Evolutionary conservation across 2,113 vertebrate species (phyloP).

Genomic region (Pleuronectes platessa): DNA sequence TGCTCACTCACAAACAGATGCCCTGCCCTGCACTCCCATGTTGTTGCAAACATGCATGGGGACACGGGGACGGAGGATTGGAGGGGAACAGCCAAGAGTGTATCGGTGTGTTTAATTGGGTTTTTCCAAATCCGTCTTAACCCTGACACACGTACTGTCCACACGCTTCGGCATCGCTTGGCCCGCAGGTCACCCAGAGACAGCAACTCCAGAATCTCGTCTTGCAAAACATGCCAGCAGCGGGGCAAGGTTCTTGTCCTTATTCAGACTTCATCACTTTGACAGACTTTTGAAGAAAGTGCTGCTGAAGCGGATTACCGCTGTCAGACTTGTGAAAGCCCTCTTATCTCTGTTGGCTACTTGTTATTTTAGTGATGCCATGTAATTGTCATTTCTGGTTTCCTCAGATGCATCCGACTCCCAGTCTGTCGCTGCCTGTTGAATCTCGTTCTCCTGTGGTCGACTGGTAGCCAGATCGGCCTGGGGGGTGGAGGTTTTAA

Average conservation of each 20-base stretch:
- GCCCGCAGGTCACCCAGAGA: constrained; percentile 34
- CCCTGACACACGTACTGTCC: constrained; percentile 55
- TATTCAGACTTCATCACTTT: constrained; percentile 29
- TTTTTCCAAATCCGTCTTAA: constrained; percentile 75
- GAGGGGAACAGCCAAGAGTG: constrained; percentile 44
- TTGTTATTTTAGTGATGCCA: constrained; percentile 46
- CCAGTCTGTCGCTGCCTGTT: constrained; percentile 39
- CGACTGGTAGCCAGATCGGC: constrained; percentile 68
- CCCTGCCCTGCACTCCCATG: constrained; percentile 33
- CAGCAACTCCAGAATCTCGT: constrained; percentile 3
- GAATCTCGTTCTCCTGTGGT: constrained; percentile 49
- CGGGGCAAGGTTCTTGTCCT: constrained; percentile 33
- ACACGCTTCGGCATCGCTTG: constrained; percentile 52
- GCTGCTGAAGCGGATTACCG: constrained; percentile 37
- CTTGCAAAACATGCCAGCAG: constrained; percentile 18
- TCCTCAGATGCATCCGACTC: constrained; percentile 35
- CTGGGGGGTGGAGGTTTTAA: neutral
- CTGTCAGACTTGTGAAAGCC: constrained; percentile 45
- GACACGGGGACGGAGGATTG: constrained; percentile 46
- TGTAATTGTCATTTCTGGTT: constrained; percentile 59
- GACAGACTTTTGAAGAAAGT: constrained; percentile 45
- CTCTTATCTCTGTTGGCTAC: constrained; percentile 48
- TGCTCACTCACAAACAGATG: constrained; percentile 21
- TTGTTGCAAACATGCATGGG: constrained; percentile 60
- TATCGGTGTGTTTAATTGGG: constrained; percentile 59